Percentiles rank a stretch among this genome's conserved stretches.
Evolutionary conservation across 2,113 vertebrate genomes (phyloP).

Genomic region (Alethe castanea): DNA sequence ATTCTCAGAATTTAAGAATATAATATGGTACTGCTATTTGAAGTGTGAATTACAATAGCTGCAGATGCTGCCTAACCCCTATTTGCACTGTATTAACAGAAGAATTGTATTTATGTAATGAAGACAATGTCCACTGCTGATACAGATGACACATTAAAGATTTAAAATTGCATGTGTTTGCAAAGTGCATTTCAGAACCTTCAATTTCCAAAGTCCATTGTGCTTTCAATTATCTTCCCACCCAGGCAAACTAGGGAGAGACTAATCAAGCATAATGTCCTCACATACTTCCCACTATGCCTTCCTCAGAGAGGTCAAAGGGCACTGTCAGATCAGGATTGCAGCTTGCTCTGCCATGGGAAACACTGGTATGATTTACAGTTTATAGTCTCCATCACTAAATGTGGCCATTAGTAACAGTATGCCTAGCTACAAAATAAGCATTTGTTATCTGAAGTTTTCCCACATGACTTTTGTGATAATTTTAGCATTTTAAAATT

Average conservation of each 20-base stretch:
- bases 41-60: slow-evolving; percentile 21
- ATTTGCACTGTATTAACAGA: slow-evolving; percentile 43
- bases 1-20: slow-evolving; percentile 13
- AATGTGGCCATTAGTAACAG: slow-evolving; percentile 41
- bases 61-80: slow-evolving; percentile 43
- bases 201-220: slow-evolving; percentile 44
- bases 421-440: not conserved
- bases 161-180: slow-evolving; percentile 54
- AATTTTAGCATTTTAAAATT: not conserved
- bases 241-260: slow-evolving; percentile 43
- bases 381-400: slow-evolving; percentile 41
- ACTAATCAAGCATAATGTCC: slow-evolving; percentile 61
- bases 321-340: not conserved
- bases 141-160: slow-evolving; percentile 55
- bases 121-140: slow-evolving; percentile 42
- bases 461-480: not conserved
- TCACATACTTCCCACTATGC: slow-evolving; percentile 40
- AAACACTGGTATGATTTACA: slow-evolving; percentile 54
- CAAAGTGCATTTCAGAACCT: slow-evolving; percentile 39
- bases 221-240: slow-evolving; percentile 67
- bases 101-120: slow-evolving; percentile 53
- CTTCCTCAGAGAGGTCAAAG: slow-evolving; percentile 15
- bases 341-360: slow-evolving; percentile 31
- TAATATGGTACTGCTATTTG: not conserved
- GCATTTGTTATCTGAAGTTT: slow-evolving; percentile 13